Base-by-base conservation (phyloP, 2,113 vertebrate genomes). In the Thunnus maccoyii region DNA sequence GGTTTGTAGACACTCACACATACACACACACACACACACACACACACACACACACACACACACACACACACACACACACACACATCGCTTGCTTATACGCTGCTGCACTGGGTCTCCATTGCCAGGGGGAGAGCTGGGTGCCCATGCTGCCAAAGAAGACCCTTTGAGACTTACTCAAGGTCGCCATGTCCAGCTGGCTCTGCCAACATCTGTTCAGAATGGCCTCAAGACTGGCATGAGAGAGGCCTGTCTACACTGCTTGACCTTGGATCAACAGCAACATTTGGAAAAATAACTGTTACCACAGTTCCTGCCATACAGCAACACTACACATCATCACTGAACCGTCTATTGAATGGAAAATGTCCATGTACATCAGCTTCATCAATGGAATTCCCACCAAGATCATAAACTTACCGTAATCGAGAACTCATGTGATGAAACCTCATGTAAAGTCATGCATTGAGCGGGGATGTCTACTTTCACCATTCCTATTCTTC, bases 141-240 rank as follows among this genome's bases (percentile, higher is more conserved):
- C 88, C 92, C 86, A 79, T 67, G 69, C 88, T 94, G 93, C 91
- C 92, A 93, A 86, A 86, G 86, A 91, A 83, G 86, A 90, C 81
- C 92, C 90, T 93, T 30, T 63, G 91, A 94, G 92, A 91, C 78
- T 83, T 68, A 72, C 76, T 92, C 93, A 94, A 94, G 93, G 93
- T 94, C 90, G 82, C 80, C 85, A 63, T 90, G 93, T 91, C 93
- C 91, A 93, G 91, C 90, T 90, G 93, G 91, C 92, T 86, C 89
- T 79, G 86, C 89, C 91, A 89, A 92, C 93, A 94, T 94, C 93
- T 94, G 93, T 85, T 94, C 91, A 67, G 84, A 88, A 90, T 87
- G 84, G 92, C 93, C 92, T 91, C 82, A 90, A 93, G 93, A 93
- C 88, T 82, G 89, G 86, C 91, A 90, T 72, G 89, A 90, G 91